Percentiles rank a stretch among this genome's conserved stretches.
phyloP scores from a whole-genome alignment of 2,888 invertebrate genomes.

The Trileptium ribeirensis region DNA sequence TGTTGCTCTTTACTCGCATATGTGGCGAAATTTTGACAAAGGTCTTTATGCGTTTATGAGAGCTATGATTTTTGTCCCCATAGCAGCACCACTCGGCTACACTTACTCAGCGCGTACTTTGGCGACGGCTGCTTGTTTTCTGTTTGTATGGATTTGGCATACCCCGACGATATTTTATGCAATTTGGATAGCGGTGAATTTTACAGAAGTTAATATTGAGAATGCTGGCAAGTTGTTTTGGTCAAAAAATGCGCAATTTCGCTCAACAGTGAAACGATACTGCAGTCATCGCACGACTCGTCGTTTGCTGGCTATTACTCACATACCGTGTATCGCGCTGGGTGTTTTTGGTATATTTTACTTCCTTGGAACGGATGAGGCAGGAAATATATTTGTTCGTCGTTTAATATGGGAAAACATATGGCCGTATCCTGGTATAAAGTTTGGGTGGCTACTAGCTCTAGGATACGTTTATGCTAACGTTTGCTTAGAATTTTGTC shows the following conservation, averaged over 20 bases:
- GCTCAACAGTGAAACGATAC: too few relatives aligned
- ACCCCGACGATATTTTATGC: neutral
- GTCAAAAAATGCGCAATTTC: neutral
- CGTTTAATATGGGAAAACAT: conserved; percentile 9
- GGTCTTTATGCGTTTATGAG: conserved; percentile 14
- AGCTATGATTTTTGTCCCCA: neutral
- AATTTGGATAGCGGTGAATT: conserved; percentile 7
- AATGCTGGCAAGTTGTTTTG: neutral
- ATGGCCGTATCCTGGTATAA: neutral
- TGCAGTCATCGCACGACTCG: neutral
- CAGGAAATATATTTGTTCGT: conserved; percentile 11
- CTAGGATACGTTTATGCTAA: conserved; percentile 21
- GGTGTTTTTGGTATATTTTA: conserved; percentile 24
- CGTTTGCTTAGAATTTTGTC: conserved; percentile 12
- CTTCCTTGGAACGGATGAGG: conserved; percentile 15
- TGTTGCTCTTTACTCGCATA: conserved; percentile 11
- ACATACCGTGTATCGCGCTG: conserved; percentile 21
- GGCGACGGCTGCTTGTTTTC: conserved; percentile 15
- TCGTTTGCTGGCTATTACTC: neutral
- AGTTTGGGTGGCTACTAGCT: neutral
- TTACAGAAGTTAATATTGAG: conserved; percentile 5
- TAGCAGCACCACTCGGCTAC: neutral
- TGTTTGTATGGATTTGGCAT: conserved; percentile 23
- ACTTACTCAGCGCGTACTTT: neutral
- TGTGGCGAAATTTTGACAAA: conserved; percentile 20